Evolutionary conservation across 2,113 vertebrate genomes (phyloP), one percentile per base, ranked within the genome.

Genomic region (Raja brachyura): DNA sequence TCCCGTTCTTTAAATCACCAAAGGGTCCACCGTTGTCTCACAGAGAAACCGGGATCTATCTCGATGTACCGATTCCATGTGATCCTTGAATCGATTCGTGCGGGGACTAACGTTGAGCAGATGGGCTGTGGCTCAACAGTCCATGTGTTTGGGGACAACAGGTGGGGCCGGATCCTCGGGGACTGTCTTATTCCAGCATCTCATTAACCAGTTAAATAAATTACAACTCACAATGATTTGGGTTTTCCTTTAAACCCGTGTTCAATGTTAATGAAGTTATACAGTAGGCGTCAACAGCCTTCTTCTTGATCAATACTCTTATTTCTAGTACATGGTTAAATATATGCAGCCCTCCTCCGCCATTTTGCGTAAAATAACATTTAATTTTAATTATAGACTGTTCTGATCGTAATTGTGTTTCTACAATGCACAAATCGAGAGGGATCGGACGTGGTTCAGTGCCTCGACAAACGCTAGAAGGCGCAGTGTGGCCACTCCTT

Each of bases 401-500:
- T 5, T 88, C 61, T 31, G 61, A 88, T 63, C 59, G 5, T n/a
- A 31, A 88, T 63, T n/a, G n/a, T 63, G 28, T 88, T 14, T 59
- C 11, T 83, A 59, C 31, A 31, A 8, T 63, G 59, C 56, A 88
- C 11, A 63, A n/a, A 14, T 6, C n/a, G 59, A 31, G 81, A 59
- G 28, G 28, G 31, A n/a, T 88, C 83, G 83, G 83, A 88, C 63
- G 59, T 88, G 83, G 83, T 88, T 88, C 83, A 33, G 14, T 33
- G 59, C 83, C 14, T 20, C 83, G n/a, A 66, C 28, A 63, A 66
- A 88, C 83, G 83, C 83, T 88, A 88, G 83, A 88, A 66, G 83
- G 83, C 83, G 83, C 83, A 63, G 5, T 88, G 13, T 33, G 83
- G 83, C 83, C 83, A 88, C 59, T 88, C 83, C 83, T 88, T 63